phyloP scores from a whole-genome alignment of 2,113 vertebrate genomes.

The Nothocercus julius region DNA sequence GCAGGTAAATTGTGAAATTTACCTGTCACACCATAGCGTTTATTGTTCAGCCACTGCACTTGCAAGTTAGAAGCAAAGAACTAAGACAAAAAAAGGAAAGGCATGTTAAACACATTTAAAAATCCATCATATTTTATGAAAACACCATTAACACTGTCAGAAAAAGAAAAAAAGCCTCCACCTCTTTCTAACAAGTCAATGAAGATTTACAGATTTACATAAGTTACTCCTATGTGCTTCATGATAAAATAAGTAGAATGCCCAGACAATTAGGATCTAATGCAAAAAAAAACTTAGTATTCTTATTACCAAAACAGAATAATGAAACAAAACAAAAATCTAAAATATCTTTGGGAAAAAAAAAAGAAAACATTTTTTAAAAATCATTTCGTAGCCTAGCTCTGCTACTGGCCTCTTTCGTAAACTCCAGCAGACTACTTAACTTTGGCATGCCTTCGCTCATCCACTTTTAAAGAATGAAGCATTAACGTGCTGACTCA shows the following conservation, averaged over 20 bases:
- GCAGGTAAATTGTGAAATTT: conserved; percentile 79
- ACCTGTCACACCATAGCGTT: conserved; percentile 77
- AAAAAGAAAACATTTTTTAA: too few relatives aligned
- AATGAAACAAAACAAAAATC: background rate
- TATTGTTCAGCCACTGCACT: conserved; percentile 73
- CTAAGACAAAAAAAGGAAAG: conserved; percentile 75
- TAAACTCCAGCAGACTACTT: background rate
- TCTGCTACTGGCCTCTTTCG: rapidly evolving
- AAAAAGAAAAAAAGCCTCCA: conserved; percentile 32
- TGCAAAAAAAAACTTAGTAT: background rate
- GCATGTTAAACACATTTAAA: conserved; percentile 72
- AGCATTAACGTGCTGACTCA: rapidly evolving
- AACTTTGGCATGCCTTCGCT: rapidly evolving
- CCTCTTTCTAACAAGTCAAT: conserved; percentile 35
- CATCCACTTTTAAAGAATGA: background rate
- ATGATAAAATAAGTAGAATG: background rate
- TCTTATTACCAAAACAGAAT: conserved; percentile 22
- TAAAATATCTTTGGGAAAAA: background rate
- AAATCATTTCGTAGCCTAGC: background rate
- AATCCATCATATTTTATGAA: conserved; percentile 74
- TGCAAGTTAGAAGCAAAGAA: conserved; percentile 66
- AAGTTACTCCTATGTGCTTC: conserved; percentile 38
- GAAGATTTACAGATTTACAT: conserved; percentile 62
- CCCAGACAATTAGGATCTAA: conserved; percentile 25
- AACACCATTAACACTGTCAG: conserved; percentile 55